Evolutionary conservation across 2,888 invertebrate species (phyloP).

Genomic region (Melikaiella ostensackeni): DNA sequence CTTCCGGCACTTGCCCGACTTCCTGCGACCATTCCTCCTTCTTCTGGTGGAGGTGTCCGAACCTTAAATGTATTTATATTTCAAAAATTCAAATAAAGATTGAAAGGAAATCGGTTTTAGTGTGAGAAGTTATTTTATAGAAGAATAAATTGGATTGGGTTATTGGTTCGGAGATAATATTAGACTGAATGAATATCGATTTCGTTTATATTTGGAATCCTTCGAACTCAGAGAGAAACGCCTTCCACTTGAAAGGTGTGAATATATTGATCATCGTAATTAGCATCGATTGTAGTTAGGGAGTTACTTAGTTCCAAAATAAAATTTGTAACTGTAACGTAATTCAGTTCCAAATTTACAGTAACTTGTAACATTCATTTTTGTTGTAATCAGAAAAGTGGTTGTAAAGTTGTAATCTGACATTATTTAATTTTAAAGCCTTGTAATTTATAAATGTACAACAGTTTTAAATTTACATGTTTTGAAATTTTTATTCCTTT

Average conservation of each 20-base stretch:
- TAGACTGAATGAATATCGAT: not conserved
- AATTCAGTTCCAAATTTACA: not conserved
- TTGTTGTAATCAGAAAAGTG: no score
- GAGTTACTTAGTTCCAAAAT: not conserved
- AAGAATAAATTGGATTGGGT: not conserved
- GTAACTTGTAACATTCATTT: no score
- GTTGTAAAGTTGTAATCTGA: no score
- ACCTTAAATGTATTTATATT: conserved; percentile 57
- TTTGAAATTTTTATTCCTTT: no score
- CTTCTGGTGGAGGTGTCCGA: conserved; percentile 58
- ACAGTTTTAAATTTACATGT: no score
- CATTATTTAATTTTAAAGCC: no score
- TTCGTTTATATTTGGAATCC: not conserved
- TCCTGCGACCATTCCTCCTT: conserved; percentile 19
- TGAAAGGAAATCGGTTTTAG: not conserved
- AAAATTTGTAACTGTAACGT: not conserved
- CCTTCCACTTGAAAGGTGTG: not conserved
- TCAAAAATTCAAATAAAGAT: not conserved
- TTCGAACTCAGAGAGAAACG: not conserved
- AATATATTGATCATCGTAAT: not conserved
- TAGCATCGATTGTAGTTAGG: not conserved
- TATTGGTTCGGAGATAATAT: not conserved
- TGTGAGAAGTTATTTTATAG: not conserved
- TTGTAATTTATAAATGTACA: no score
- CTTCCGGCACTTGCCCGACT: conserved; percentile 55